These are phyloP conservation scores for Antennarius maculatus DNA, from an alignment of 2,797 vertebrate species.

Conservation along the genomic window DNA sequence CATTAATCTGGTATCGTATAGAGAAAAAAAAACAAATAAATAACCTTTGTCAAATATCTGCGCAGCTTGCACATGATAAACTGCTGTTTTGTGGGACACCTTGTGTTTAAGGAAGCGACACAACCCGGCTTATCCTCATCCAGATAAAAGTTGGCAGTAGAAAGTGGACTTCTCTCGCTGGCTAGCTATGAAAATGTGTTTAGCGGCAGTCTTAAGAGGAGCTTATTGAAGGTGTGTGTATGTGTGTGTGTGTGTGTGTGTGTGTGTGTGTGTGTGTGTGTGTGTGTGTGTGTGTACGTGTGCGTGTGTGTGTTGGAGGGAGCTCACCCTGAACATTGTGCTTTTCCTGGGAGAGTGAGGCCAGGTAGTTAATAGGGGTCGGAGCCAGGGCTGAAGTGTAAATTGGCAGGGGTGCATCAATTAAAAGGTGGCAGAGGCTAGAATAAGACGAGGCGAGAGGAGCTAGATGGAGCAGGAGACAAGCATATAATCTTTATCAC, in stretches of 20 bases:
- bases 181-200: slow-evolving; percentile 76
- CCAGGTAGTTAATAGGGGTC: slow-evolving; percentile 87
- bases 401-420: slow-evolving; percentile 88
- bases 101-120: slow-evolving; percentile 35
- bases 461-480: slow-evolving; percentile 73
- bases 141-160: slow-evolving; percentile 68
- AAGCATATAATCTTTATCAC: slow-evolving; percentile 79
- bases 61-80: slow-evolving; percentile 60
- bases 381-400: slow-evolving; percentile 84
- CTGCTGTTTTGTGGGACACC: slow-evolving; percentile 27
- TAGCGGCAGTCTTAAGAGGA: slow-evolving; percentile 74
- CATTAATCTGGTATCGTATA: slow-evolving; percentile 60
- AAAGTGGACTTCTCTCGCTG: slow-evolving; percentile 52
- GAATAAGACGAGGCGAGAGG: slow-evolving; percentile 79
- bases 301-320: slow-evolving; percentile 51
- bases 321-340: slow-evolving; percentile 79
- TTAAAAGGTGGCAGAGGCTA: slow-evolving; percentile 84
- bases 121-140: slow-evolving; percentile 53
- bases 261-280: slow-evolving; percentile 50
- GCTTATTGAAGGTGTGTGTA: slow-evolving; percentile 70
- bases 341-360: slow-evolving; percentile 82
- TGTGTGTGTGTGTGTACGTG: slow-evolving; percentile 48
- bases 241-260: slow-evolving; percentile 41
- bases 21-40: slow-evolving; percentile 55
- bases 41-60: slow-evolving; percentile 60